A percentile compares a stretch with the other conserved stretches of the same genome.
Evolutionary conservation across 2,888 invertebrate genomes (phyloP).

Genomic region (Amphipoea oculea): DNA sequence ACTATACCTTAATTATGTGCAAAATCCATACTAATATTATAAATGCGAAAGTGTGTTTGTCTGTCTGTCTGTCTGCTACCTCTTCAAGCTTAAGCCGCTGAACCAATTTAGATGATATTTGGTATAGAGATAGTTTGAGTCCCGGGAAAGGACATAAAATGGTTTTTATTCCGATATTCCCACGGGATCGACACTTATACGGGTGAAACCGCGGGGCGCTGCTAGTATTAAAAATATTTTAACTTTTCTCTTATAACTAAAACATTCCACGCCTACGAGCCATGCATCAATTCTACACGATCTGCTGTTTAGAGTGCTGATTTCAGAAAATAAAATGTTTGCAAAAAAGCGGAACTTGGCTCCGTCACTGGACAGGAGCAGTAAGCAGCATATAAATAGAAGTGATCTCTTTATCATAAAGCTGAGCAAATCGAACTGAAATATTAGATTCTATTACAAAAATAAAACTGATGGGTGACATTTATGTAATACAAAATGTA

Average conservation of each 20-base stretch:
- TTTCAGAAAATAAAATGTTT: slow-evolving; percentile 35
- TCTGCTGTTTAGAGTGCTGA: slow-evolving; percentile 16
- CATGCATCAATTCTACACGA: slow-evolving; percentile 11
- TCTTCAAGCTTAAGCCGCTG: no score
- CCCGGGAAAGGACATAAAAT: no score
- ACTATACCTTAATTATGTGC: slow-evolving; percentile 37
- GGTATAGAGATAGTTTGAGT: no score
- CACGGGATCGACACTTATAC: no score
- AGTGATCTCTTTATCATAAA: slow-evolving; percentile 33
- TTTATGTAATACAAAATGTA: slow-evolving; percentile 41
- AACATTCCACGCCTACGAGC: slow-evolving; percentile 38
- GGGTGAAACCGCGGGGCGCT: no score
- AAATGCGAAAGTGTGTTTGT: no score
- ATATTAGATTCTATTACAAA: slow-evolving; percentile 23
- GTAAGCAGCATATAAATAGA: slow-evolving; percentile 40
- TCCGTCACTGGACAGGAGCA: slow-evolving; percentile 13
- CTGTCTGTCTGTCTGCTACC: no score
- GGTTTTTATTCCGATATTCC: no score
- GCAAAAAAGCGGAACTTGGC: slow-evolving; percentile 45
- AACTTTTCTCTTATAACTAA: slow-evolving; percentile 19
- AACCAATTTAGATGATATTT: no score
- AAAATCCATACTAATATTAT: background rate
- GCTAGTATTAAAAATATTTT: slow-evolving; percentile 16
- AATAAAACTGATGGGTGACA: slow-evolving; percentile 35
- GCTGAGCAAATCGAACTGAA: slow-evolving; percentile 28